Evolutionary conservation across 2,888 invertebrate species (phyloP), one percentile per base, ranked within the genome.

Genomic region (Limenitis camilla): DNA sequence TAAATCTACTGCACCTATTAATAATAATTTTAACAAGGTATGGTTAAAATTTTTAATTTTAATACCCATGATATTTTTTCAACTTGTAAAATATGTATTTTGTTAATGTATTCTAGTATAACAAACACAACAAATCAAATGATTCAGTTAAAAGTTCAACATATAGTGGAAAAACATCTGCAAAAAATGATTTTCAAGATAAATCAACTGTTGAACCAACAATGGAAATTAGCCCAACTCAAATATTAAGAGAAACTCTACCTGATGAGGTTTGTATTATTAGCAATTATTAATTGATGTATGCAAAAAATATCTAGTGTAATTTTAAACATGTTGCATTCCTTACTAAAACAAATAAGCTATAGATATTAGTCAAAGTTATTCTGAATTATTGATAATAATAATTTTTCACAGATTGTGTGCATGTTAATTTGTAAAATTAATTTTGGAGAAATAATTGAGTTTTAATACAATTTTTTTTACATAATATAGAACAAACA

Each of bases 401-500:
- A 19, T 19, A 19, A 19, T 19, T 19, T 19, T 19, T 19, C 19
- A 19, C 19, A 19, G 19, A 19, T 19, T n/a, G n/a, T n/a, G n/a
- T n/a, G n/a, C n/a, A n/a, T n/a, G n/a, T n/a, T n/a, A n/a, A n/a
- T n/a, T n/a, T n/a, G n/a, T n/a, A n/a, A n/a, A n/a, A n/a, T n/a
- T n/a, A n/a, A n/a, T n/a, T 7, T 33, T 10, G 0, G 29, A n/a
- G 9, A 28, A 1, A 33, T 19, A 30, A 29, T n/a, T 29, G n/a
- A 8, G 39, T 29, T 11, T 36, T 36, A 5, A 32, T 5, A 28
- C 40, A 35, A 8, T 32, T 52, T 35, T 32, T 48, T 47, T 57
- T 64, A 65, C 79, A n/a, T n/a, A n/a, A n/a, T n/a, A n/a, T 68
- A 84, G 85, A 62, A 66, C 10, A 80, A 76, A 69, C 74, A 74